Evolutionary conservation across 1,140 invertebrate genomes (phyloP).

Genomic region (Eubasilissa regina): DNA sequence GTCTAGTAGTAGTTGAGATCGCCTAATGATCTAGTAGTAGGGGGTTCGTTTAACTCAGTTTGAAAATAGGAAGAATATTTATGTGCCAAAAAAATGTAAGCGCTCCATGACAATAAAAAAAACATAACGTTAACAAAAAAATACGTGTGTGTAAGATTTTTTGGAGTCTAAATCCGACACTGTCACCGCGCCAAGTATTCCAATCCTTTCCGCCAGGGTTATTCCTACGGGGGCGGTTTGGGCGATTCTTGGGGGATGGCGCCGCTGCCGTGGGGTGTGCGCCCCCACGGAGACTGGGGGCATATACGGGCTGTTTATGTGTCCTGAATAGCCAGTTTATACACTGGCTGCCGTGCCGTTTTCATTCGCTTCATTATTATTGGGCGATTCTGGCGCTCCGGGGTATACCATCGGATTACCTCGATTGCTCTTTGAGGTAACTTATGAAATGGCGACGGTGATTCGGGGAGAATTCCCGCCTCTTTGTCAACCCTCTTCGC

Average conservation of each 20-base stretch:
- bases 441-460: conserved; percentile 41
- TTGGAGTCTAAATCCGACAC: background rate
- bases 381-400: conserved; percentile 48
- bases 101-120: too few species aligned
- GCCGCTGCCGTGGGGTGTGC: conserved; percentile 1
- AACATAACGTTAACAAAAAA: too few species aligned
- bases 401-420: conserved; percentile 44
- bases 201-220: conserved; percentile 11
- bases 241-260: conserved; percentile 6
- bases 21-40: too few species aligned
- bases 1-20: too few species aligned
- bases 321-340: conserved; percentile 52
- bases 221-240: conserved; percentile 20
- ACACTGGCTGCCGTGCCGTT: conserved; percentile 45
- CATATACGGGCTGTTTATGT: conserved; percentile 51
- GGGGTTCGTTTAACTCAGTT: too few species aligned
- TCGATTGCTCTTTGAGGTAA: conserved; percentile 46
- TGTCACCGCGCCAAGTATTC: conserved; percentile 6
- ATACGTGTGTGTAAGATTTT: too few species aligned
- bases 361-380: conserved; percentile 55
- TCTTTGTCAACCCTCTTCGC: conserved; percentile 27
- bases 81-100: too few species aligned
- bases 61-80: too few species aligned
- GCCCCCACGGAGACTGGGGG: conserved; percentile 3
- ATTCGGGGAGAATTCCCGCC: conserved; percentile 17